Conservation (phyloP, 2,888 invertebrate species). For the Cloeon dipterum region DNA sequence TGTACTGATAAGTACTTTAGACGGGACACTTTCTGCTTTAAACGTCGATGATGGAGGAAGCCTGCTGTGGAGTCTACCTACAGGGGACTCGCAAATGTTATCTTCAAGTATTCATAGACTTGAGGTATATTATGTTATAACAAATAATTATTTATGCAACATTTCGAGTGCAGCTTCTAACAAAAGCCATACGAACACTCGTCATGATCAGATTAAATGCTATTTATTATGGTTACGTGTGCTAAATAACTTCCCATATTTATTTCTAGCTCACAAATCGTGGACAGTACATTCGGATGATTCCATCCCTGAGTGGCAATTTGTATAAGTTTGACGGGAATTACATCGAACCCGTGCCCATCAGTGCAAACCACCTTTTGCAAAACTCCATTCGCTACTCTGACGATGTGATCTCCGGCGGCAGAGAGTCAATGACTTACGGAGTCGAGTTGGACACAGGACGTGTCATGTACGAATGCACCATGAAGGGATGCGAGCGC, state of each 20-base stretch:
- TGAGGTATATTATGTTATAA: constrained; percentile 33
- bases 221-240: constrained; percentile 2
- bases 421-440: constrained; percentile 42
- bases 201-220: constrained; percentile 2
- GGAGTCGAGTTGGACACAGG: constrained; percentile 60
- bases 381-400: constrained; percentile 63
- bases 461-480: constrained; percentile 52
- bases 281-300: constrained; percentile 68
- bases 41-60: constrained; percentile 41
- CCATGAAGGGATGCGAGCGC: constrained; percentile 43
- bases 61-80: constrained; percentile 55
- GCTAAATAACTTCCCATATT: constrained; percentile 7
- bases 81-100: constrained; percentile 50
- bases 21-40: constrained; percentile 68
- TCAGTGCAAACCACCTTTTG: constrained; percentile 65
- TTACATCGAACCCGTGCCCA: constrained; percentile 64
- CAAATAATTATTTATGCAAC: background rate
- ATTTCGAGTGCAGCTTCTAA: background rate
- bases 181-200: constrained; percentile 2
- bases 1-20: constrained; percentile 69
- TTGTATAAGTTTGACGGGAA: constrained; percentile 83
- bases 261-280: constrained; percentile 45
- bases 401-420: constrained; percentile 60
- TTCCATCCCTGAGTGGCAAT: constrained; percentile 79
- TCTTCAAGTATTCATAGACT: constrained; percentile 75